Evolutionary conservation across 2,113 vertebrate species (phyloP).

Genomic region (Tachuris rubrigastra): DNA sequence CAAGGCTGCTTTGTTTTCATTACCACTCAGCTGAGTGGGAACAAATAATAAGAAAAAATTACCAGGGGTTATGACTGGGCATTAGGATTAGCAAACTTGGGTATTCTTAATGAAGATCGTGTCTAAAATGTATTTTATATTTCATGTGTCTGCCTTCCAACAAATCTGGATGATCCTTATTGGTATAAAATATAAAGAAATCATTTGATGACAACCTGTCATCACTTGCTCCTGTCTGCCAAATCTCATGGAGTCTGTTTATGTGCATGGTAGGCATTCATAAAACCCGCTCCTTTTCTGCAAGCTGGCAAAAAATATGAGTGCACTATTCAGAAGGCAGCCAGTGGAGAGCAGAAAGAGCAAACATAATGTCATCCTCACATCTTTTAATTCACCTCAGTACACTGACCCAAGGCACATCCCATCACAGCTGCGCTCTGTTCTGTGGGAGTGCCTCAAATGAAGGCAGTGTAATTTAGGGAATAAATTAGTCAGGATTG

Average conservation of each 20-base stretch:
- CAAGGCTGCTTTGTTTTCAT: conserved; percentile 60
- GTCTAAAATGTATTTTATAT: neutral
- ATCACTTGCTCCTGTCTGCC: neutral
- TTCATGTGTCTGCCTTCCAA: neutral
- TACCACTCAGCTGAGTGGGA: conserved; percentile 27
- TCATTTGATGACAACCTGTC: conserved; percentile 26
- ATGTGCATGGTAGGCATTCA: neutral
- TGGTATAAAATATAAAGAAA: conserved; percentile 11
- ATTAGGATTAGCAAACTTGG: neutral
- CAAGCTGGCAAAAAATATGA: neutral
- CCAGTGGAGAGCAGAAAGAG: neutral
- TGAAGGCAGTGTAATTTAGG: neutral
- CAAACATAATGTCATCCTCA: neutral
- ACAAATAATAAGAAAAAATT: neutral
- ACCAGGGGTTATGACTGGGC: neutral
- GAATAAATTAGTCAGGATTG: neutral
- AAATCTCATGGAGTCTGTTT: neutral
- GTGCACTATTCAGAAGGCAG: neutral
- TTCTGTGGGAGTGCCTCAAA: neutral
- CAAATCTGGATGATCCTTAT: neutral
- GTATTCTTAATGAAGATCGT: neutral
- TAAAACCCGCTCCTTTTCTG: neutral
- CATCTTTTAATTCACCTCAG: neutral
- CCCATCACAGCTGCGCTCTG: neutral
- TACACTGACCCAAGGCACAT: neutral